Base-by-base conservation (phyloP, 2,888 invertebrate species). In the Silvanus unidentatus region DNA sequence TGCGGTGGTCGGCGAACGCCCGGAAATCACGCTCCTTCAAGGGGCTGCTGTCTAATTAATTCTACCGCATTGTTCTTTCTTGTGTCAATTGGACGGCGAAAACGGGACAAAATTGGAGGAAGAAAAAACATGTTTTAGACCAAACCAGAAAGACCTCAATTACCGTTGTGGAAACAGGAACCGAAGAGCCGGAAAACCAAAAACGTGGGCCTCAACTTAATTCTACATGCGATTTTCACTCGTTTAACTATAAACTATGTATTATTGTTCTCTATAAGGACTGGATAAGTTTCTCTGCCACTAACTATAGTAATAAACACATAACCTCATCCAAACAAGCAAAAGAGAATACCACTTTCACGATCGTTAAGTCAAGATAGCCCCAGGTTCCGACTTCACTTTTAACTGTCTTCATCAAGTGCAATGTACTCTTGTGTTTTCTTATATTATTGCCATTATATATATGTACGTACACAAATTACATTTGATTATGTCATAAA, bases 341-440 rank as follows among this genome's bases (percentile, higher is more conserved):
- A 32, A 44, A 48, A 39, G 39, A 39, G 42, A 35, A 53, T 52
- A 50, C 52, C 54, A 56, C 58, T 56, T 60, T 58, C 59, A 56
- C 58, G 58, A 58, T 60, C 56, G 58, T 57, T 58, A 55, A 56
- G 57, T 55, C 52, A 52, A 54, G 52, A 57, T 58, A 51, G 59
- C 59, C 59, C 38, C 52, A 43, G 57, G 59, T 59, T 48, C 58
- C 59, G 61, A 58, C 58, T 59, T 57, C 57, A 54, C 58, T 61
- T 59, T 58, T 57, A 53, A 54, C 55, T 55, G 52, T 54, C 52
- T 54, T 57, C 53, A 46, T 54, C 50, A 56, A 49, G 48, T 50
- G 48, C 52, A 54, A 54, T 47, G 55, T 27, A 48, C 48, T 51
- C 43, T 15, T 42, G 32, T 42, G n/a, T 42, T 42, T 32, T 32